phyloP scores from a whole-genome alignment of 2,113 vertebrate species.

The Mustelus asterias region DNA sequence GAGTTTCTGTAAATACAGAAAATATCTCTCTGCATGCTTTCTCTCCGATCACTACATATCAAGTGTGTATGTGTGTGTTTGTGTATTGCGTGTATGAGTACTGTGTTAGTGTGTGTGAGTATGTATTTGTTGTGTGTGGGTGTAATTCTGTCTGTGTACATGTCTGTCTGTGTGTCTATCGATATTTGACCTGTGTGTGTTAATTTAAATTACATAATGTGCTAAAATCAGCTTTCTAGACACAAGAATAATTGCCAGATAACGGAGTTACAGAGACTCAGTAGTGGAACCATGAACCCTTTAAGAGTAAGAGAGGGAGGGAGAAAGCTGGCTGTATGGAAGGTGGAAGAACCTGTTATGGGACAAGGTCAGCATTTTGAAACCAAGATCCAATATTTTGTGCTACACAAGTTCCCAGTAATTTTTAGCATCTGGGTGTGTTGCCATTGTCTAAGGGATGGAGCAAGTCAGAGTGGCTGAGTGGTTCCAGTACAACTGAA shows the following conservation, averaged over 20 bases:
- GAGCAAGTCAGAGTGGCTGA: too few relatives aligned
- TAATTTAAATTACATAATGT: not conserved
- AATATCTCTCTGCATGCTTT: not conserved
- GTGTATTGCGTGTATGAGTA: too few relatives aligned
- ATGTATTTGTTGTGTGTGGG: not conserved
- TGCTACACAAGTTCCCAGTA: too few relatives aligned
- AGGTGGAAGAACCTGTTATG: too few relatives aligned
- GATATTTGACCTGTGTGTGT: not conserved
- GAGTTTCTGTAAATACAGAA: not conserved
- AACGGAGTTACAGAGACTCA: not conserved
- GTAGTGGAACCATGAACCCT: too few relatives aligned
- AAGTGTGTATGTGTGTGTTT: not conserved
- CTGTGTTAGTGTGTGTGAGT: not conserved
- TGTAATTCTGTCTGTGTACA: not conserved
- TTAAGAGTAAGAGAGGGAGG: too few relatives aligned
- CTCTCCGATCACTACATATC: not conserved
- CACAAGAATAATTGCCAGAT: not conserved
- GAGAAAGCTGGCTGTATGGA: too few relatives aligned
- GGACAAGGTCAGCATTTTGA: too few relatives aligned
- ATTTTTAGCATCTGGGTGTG: too few relatives aligned
- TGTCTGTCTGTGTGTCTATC: not conserved
- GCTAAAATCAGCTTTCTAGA: not conserved
- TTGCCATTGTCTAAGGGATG: too few relatives aligned
- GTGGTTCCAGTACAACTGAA: too few relatives aligned
- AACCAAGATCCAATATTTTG: too few relatives aligned